Evolutionary conservation across 2,113 vertebrate genomes (phyloP).

Genomic region (Fulica atra): DNA sequence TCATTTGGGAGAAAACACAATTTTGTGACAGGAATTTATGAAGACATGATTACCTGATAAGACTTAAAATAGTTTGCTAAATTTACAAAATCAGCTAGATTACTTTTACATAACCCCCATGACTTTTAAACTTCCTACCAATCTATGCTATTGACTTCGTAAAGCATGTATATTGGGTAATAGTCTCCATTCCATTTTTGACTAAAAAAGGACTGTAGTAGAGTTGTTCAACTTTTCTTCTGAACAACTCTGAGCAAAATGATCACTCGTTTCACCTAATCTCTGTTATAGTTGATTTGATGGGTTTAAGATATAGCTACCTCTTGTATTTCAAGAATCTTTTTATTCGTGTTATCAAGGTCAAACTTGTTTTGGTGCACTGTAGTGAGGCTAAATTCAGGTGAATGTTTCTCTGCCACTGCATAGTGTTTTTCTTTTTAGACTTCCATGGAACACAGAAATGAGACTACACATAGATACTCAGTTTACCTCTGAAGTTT

Average conservation of each 20-base stretch:
- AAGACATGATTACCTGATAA: not conserved
- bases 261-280: not conserved
- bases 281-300: not conserved
- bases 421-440: not conserved
- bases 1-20: not conserved
- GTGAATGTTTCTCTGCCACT: not conserved
- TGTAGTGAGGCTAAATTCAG: not conserved
- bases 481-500: not conserved
- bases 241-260: not conserved
- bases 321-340: not conserved
- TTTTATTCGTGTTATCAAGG: not conserved
- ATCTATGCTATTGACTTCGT: not conserved
- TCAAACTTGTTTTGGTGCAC: not conserved
- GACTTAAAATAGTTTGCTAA: not conserved
- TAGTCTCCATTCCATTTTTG: not conserved
- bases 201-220: not conserved
- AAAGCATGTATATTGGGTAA: not conserved
- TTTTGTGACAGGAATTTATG: conserved; percentile 8
- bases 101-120: not conserved
- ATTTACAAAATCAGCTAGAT: not conserved
- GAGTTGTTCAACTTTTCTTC: not conserved
- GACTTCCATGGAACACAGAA: not conserved
- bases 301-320: not conserved
- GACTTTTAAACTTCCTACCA: not conserved
- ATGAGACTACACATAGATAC: not conserved